Evolutionary conservation across 2,888 invertebrate species (phyloP), one percentile per base, ranked within the genome.

Genomic region (Cantharis nigra): DNA sequence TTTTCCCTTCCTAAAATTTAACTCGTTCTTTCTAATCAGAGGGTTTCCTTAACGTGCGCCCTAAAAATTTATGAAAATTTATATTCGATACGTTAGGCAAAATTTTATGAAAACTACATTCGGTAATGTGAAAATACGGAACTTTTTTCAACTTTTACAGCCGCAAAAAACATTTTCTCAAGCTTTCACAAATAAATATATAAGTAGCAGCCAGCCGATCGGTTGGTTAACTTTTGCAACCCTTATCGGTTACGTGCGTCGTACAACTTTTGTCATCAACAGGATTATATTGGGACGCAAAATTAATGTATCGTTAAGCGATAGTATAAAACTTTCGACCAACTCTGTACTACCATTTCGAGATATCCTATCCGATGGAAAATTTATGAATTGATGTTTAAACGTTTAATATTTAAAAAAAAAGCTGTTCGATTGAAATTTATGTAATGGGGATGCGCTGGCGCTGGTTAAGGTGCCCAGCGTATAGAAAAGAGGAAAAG

Each of bases 51-150:
- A 49, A 33, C 75, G 73, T 71, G 71, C 63, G 67, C 69, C 75
- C 20, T 70, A 75, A 78, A 75, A 73, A 28, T 9, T 28, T 76
- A 69, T 76, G 71, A 76, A 76, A 76, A 78, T 78, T 76, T 78
- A 78, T 74, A 71, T 73, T 75, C 16, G 63, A 30, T 71, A 74
- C 73, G 67, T 71, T 78, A 67, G 67, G 76, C 72, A 78, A 73
- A 67, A 72, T 75, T 78, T 78, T 78, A 78, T 76, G 74, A 33
- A 76, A 74, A 71, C 78, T 78, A 33, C 33, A 33, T 13, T 33
- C n/a, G 49, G 13, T 49, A 49, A 49, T 49, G n/a, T 49, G 49
- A 49, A 49, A 49, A 49, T 49, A 49, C n/a, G 49, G 7, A 49
- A 49, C n/a, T 49, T 49, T 30, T 49, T 49, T 49, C 49, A n/a